Evolutionary conservation across 1,140 invertebrate genomes (phyloP), one percentile per base, ranked within the genome.

Genomic region (Spodoptera frugiperda): DNA sequence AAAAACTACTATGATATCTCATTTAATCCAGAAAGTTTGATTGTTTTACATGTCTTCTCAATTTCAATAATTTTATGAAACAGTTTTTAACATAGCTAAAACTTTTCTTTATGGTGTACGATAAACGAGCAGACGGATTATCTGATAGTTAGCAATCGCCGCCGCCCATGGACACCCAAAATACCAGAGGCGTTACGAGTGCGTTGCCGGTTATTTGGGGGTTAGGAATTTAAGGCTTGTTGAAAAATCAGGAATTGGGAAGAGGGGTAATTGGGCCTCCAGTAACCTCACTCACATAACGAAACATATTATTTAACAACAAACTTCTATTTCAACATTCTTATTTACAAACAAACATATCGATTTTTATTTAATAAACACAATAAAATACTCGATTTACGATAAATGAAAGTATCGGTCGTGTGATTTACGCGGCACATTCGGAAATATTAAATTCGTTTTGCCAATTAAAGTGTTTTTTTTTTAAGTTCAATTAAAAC

Each of bases 401-500:
- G 81, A 82, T 83, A 81, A 86, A 83, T 51, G 81, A 77, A 61
- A 59, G 80, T 71, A 77, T 81, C 76, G 75, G 83, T 78, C 61
- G 30, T 25, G 74, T 86, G 83, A 87, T 85, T 87, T 84, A 87
- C 81, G 78, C 21, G 78, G 78, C 72, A 25, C 57, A 55, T 30
- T 61, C 71, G 21, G 51, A 79, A 76, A 78, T 81, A 77, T 78
- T 81, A 63, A 74, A 72, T 77, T 67, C 54, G 55, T 19, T 30
- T 44, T 53, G 67, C 78, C 79, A 80, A 82, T 83, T 81, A 80
- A 81, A 81, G 68, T 57, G 81, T 80, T 83, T 81, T 81, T 80
- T 83, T 81, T 81, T 85, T 79, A 81, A 84, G 78, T 84, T 84
- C 82, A 88, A 87, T 90, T 90, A 90, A 90, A 88, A 87, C 87